Base-by-base conservation (phyloP, 2,888 invertebrate species). In the Steinernema carpocapsae region DNA sequence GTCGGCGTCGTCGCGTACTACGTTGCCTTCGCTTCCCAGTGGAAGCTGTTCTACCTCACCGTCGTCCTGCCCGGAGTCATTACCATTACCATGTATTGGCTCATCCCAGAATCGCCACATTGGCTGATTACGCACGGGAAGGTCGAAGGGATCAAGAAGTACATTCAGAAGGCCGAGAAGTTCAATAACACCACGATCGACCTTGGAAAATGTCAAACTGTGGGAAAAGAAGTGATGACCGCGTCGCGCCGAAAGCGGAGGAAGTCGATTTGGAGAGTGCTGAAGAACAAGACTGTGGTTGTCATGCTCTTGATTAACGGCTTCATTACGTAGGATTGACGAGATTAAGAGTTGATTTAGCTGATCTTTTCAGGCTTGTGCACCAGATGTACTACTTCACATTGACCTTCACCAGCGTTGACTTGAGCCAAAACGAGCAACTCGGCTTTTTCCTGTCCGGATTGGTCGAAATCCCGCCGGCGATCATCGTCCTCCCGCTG, bases 31-130 rank as follows among this genome's bases (percentile, higher is more conserved):
- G 42, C 29, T 6, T 22, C 17, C 14, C 48, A 64, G 0, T 37
- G 48, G 32, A 22, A 72, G n/a, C 32, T 24, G 19, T 72, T 76
- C 37, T 45, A 71, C 64, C 7, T 0, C 6, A 22, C 52, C 14
- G 37, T 29, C 2, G 37, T 52, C 46, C 24, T 10, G n/a, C 26
- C 17, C 0, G 80, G 80, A 29, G 14, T 82, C 1, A 19, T 76
- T 14, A 52, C 51, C 1, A 32, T 76, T n/a, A 1, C 26, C 4
- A 37, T 70, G 7, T 59, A 76, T 19, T 71, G 48, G 71, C 45
- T 45, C 17, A 45, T 76, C 1, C 75, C 75, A n/a, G 76, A 76
- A 72, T 74, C 74, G 37, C 76, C 76, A 6, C 76, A 76, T 46
- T 76, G 76, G 76, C 74, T 74, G 14, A 46, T 76, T 26, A 70